phyloP scores from a whole-genome alignment of 2,888 invertebrate genomes.

The Drosophila prolongata region DNA sequence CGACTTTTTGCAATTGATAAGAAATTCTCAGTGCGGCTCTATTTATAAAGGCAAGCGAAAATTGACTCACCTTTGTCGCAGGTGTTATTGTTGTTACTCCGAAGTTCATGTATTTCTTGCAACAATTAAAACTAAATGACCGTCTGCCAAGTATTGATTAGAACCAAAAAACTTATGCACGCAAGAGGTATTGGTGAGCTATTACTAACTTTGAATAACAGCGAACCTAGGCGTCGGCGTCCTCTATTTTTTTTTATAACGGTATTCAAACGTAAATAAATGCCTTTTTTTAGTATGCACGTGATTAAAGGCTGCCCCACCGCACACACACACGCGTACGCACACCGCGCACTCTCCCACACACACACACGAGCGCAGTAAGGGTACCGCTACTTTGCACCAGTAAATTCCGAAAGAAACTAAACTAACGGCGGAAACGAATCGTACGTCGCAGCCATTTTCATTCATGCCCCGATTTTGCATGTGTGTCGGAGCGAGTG shows the following conservation, averaged over 20 bases:
- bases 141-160: constrained; percentile 69
- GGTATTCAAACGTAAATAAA: constrained; percentile 62
- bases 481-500: constrained; percentile 16
- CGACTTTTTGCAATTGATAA: constrained; percentile 65
- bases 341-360: constrained; percentile 20
- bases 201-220: constrained; percentile 50
- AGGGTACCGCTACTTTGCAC: constrained; percentile 61
- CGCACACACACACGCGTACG: constrained; percentile 29
- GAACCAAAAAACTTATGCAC: constrained; percentile 59
- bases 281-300: constrained; percentile 58
- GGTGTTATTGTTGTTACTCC: constrained; percentile 38
- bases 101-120: constrained; percentile 34
- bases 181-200: constrained; percentile 51
- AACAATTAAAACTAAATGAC: constrained; percentile 66
- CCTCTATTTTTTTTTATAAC: constrained; percentile 14
- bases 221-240: constrained; percentile 29
- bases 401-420: constrained; percentile 71
- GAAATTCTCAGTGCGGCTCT: constrained; percentile 55
- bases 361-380: constrained; percentile 39
- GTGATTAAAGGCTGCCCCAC: constrained; percentile 65
- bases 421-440: constrained; percentile 48
- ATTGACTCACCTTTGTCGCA: constrained; percentile 65
- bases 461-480: constrained; percentile 64
- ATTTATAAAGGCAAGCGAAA: constrained; percentile 64
- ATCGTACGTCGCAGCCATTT: constrained; percentile 50